Percentiles rank a stretch among this genome's conserved stretches.
These are phyloP conservation scores for Vandiemenella viatica DNA, from an alignment of 2,888 invertebrate genomes.

Conservation along the genomic window DNA sequence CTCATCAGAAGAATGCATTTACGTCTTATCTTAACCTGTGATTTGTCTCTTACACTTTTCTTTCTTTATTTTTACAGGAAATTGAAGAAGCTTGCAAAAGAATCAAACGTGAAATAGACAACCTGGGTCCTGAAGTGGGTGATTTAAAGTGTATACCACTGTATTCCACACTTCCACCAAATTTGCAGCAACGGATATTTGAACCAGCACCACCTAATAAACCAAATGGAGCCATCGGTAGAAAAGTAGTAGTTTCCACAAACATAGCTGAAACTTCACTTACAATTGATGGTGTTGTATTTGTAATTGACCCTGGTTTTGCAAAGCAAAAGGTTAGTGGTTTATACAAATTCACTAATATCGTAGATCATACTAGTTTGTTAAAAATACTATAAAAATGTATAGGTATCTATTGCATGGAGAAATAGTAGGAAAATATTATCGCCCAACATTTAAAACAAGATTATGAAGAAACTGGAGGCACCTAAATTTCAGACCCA, in stretches of 20 bases:
- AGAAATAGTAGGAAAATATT: too few relatives aligned
- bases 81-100: slow-evolving; percentile 98
- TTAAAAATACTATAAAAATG: too few relatives aligned
- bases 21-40: too few relatives aligned
- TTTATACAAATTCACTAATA: not conserved
- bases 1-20: too few relatives aligned
- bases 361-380: not conserved
- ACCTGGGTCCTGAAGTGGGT: slow-evolving; percentile 90
- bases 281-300: slow-evolving; percentile 98
- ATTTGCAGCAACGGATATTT: slow-evolving; percentile 92
- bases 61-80: slow-evolving; percentile 36
- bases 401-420: too few relatives aligned
- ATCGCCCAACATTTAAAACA: not conserved
- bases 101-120: slow-evolving; percentile 90
- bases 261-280: slow-evolving; percentile 98
- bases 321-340: slow-evolving; percentile 86
- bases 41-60: not conserved
- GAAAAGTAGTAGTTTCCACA: slow-evolving; percentile 93
- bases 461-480: too few relatives aligned
- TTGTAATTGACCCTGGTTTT: slow-evolving; percentile 98
- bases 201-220: slow-evolving; percentile 89
- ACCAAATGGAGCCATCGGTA: slow-evolving; percentile 73
- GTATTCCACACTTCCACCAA: slow-evolving; percentile 95
- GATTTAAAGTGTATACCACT: slow-evolving; percentile 96
- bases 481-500: too few relatives aligned